Conservation (phyloP, 2,113 vertebrate genomes). For the Lepus europaeus region DNA sequence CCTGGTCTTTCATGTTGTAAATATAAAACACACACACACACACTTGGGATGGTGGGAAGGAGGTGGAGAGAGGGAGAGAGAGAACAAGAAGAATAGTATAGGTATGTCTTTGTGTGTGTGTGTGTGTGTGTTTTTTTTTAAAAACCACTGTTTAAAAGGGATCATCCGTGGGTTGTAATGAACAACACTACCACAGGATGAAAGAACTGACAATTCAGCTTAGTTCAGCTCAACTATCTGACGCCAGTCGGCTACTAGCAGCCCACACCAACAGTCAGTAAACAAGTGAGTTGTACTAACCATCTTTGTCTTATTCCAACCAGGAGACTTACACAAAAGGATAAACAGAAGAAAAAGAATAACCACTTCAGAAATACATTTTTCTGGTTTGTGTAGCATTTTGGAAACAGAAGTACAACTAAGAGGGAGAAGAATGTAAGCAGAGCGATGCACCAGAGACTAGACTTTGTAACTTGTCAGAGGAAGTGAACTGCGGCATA, state of each 20-base stretch:
- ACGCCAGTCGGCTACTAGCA: neutral
- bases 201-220: slow-evolving; percentile 10
- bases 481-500: neutral
- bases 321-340: slow-evolving; percentile 21
- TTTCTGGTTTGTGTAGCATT: slow-evolving; percentile 54
- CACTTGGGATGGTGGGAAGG: no score
- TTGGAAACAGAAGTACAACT: slow-evolving; percentile 41
- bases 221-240: neutral
- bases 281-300: slow-evolving; percentile 16
- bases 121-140: neutral
- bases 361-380: slow-evolving; percentile 62
- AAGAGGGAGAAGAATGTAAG: slow-evolving; percentile 35
- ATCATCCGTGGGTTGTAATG: neutral
- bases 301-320: slow-evolving; percentile 25
- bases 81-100: no score
- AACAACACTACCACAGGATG: neutral
- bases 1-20: slow-evolving; percentile 6
- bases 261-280: neutral
- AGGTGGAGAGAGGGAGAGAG: no score
- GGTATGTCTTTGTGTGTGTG: no score
- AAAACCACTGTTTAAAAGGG: slow-evolving; percentile 44
- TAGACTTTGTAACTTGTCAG: slow-evolving; percentile 14
- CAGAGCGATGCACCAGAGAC: neutral
- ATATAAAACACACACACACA: neutral
- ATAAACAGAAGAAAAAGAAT: slow-evolving; percentile 58